These are phyloP conservation scores for Oxytorus armatus DNA, from an alignment of 2,888 invertebrate species.

Conservation along the genomic window DNA sequence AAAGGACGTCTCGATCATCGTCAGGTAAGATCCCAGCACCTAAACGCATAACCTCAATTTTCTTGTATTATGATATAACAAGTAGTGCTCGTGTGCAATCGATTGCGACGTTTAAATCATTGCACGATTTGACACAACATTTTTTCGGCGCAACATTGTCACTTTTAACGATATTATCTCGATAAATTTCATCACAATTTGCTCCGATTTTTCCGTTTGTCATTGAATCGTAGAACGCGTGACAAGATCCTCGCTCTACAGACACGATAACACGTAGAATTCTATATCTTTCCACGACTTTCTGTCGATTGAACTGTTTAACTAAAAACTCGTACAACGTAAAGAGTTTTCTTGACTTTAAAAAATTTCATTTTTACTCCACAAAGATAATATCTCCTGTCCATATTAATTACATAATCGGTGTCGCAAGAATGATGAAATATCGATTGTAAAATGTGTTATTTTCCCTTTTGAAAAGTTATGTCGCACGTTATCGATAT, in stretches of 20 bases:
- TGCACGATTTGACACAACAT: conserved; percentile 44
- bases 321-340: too few species aligned
- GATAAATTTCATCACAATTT: neutral
- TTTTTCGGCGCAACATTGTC: neutral
- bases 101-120: conserved; percentile 48
- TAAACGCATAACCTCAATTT: conserved; percentile 76
- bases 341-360: too few species aligned
- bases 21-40: conserved; percentile 81
- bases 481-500: conserved; percentile 80
- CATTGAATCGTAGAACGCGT: neutral
- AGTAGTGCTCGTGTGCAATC: conserved; percentile 41
- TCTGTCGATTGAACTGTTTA: neutral
- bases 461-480: conserved; percentile 77
- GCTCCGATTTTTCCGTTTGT: neutral
- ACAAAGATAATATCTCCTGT: too few species aligned
- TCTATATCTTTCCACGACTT: neutral
- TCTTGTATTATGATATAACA: conserved; percentile 71
- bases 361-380: neutral
- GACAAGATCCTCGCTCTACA: conserved; percentile 15
- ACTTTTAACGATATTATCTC: neutral
- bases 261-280: neutral
- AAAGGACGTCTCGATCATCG: conserved; percentile 82
- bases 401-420: neutral
- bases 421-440: neutral
- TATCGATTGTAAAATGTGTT: conserved; percentile 2